phyloP scores from a whole-genome alignment of 1,140 invertebrate genomes.

The Drosophila seguyi region DNA sequence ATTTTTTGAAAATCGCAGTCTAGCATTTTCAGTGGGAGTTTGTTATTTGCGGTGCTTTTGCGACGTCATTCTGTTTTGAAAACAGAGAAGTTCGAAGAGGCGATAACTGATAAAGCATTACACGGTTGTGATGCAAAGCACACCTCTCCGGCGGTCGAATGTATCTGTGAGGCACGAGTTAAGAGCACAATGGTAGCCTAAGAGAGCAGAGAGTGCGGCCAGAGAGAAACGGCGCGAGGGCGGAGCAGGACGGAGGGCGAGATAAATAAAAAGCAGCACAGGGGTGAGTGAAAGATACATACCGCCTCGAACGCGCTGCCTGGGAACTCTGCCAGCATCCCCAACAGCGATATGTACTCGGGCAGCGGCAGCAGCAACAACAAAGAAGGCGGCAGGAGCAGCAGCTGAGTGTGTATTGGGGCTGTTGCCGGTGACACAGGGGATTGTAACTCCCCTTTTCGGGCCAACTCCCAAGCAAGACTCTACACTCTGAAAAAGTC shows the following conservation, averaged over 20 bases:
- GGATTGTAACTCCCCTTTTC: constrained; percentile 38
- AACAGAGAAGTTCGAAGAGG: constrained; percentile 10
- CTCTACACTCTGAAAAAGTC: constrained; percentile 23
- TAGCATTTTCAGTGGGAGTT: not conserved
- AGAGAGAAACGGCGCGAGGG: constrained; percentile 17
- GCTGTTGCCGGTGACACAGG: constrained; percentile 51
- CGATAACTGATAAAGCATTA: constrained; percentile 24
- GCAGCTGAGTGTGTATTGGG: constrained; percentile 38
- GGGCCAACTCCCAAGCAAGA: constrained; percentile 26
- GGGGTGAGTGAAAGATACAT: constrained; percentile 72
- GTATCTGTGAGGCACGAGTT: constrained; percentile 18
- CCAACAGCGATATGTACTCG: constrained; percentile 81
- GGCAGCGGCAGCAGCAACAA: constrained; percentile 44
- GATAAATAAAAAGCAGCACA: constrained; percentile 40
- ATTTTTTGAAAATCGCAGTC: not conserved
- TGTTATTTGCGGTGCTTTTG: constrained; percentile 10
- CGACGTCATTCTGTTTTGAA: constrained; percentile 24
- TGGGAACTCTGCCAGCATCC: constrained; percentile 73
- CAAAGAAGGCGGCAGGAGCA: constrained; percentile 10
- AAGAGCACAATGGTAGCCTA: constrained; percentile 10
- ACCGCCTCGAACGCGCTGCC: constrained; percentile 56
- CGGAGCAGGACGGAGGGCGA: constrained; percentile 28
- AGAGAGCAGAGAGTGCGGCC: constrained; percentile 32
- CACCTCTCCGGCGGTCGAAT: constrained; percentile 2
- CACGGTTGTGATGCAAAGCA: constrained; percentile 15